Evolutionary conservation across 1,140 invertebrate genomes (phyloP).

Genomic region (Apis dorsata): DNA sequence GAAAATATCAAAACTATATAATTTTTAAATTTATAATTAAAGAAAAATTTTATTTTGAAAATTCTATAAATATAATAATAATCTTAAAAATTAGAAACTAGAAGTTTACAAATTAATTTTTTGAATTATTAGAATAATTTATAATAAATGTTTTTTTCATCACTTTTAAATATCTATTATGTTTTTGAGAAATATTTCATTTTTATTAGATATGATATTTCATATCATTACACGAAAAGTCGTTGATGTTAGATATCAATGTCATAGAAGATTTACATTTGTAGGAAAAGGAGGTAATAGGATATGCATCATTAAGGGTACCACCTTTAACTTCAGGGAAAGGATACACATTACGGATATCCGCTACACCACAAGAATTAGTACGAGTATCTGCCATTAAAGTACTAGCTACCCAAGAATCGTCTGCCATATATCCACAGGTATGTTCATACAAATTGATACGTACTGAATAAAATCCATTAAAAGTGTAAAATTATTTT

Average conservation of each 20-base stretch:
- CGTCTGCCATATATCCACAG: slow-evolving; percentile 72
- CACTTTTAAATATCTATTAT: too few relatives aligned
- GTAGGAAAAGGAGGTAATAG: slow-evolving; percentile 75
- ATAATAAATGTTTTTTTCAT: too few relatives aligned
- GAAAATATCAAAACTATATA: background rate
- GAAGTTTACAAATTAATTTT: too few relatives aligned
- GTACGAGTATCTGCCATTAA: slow-evolving; percentile 72
- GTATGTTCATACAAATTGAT: slow-evolving; percentile 59
- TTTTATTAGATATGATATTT: background rate
- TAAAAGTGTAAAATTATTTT: background rate
- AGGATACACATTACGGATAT: slow-evolving; percentile 74
- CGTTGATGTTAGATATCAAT: background rate
- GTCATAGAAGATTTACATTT: slow-evolving; percentile 31
- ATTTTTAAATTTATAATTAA: too few relatives aligned
- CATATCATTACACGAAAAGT: background rate
- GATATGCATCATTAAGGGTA: slow-evolving; percentile 72
- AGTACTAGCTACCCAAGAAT: slow-evolving; percentile 74
- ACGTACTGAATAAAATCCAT: background rate
- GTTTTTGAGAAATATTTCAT: too few relatives aligned
- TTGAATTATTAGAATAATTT: too few relatives aligned
- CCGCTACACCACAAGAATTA: slow-evolving; percentile 71
- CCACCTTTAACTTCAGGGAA: slow-evolving; percentile 73
- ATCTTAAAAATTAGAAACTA: too few relatives aligned
- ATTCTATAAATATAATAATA: too few relatives aligned
- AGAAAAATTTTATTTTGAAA: too few relatives aligned